These are phyloP conservation scores for Perca fluviatilis DNA, from an alignment of 2,113 vertebrate genomes.

Conservation along the genomic window DNA sequence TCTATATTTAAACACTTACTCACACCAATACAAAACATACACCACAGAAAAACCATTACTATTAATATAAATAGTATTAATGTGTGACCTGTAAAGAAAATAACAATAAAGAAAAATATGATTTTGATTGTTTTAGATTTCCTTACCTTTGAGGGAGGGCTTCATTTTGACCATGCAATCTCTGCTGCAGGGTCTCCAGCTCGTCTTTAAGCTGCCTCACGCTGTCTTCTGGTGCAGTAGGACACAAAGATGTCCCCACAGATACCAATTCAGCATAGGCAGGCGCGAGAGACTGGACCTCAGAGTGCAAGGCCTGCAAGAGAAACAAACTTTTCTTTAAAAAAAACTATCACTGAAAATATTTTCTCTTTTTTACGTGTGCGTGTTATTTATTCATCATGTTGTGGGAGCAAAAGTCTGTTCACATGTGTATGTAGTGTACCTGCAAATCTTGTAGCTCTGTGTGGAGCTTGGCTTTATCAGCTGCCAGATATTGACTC, in stretches of 20 bases:
- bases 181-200: constrained; percentile 83
- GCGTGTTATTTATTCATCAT: not conserved
- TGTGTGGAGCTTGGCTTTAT: constrained; percentile 88
- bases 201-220: constrained; percentile 83
- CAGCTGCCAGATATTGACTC: constrained; percentile 84
- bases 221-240: constrained; percentile 83
- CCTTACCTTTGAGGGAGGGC: constrained; percentile 85
- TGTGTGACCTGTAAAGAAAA: not conserved
- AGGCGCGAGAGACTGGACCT: constrained; percentile 81
- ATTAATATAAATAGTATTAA: too few relatives aligned
- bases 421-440: constrained; percentile 15
- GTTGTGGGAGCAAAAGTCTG: not conserved
- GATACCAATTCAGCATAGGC: constrained; percentile 81
- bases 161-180: constrained; percentile 83
- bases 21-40: not conserved
- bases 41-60: not conserved
- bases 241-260: constrained; percentile 83
- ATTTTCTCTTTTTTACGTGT: not conserved
- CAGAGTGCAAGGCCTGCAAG: constrained; percentile 85
- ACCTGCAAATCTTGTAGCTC: constrained; percentile 91
- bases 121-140: not conserved
- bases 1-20: not conserved
- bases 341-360: not conserved
- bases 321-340: not conserved
- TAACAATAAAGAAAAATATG: not conserved